A percentile compares a stretch with the other conserved stretches of the same genome.
These are phyloP conservation scores for Goniozus legneri DNA, from an alignment of 1,140 invertebrate species.

Conservation along the genomic window DNA sequence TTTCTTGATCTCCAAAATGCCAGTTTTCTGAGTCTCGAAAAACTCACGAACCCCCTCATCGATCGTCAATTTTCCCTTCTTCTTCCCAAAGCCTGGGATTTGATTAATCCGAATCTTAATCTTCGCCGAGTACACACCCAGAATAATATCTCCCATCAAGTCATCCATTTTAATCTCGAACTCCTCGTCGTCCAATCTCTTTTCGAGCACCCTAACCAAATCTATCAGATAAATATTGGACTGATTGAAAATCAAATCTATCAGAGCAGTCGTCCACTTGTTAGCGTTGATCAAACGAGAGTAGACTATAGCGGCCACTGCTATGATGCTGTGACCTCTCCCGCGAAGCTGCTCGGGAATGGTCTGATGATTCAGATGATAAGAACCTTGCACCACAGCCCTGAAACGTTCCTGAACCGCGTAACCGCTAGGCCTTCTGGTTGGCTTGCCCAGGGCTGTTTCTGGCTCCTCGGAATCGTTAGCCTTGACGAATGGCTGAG, in stretches of 20 bases:
- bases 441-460: conserved; percentile 10
- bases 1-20: conserved; percentile 42
- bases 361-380: conserved; percentile 33
- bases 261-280: conserved; percentile 38
- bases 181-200: conserved; percentile 26
- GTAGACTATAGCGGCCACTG: conserved; percentile 40
- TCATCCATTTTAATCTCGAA: conserved; percentile 39
- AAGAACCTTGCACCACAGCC: conserved; percentile 38
- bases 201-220: conserved; percentile 32
- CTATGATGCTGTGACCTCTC: conserved; percentile 35
- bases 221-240: conserved; percentile 46
- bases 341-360: conserved; percentile 28
- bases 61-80: conserved; percentile 28
- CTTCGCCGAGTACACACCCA: conserved; percentile 45
- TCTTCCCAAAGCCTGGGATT: conserved; percentile 31
- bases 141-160: conserved; percentile 40
- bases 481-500: conserved; percentile 9
- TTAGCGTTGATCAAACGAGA: conserved; percentile 35
- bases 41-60: conserved; percentile 32
- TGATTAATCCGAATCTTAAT: conserved; percentile 39
- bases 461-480: conserved; percentile 11
- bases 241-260: conserved; percentile 49
- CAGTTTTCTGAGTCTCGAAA: conserved; percentile 22
- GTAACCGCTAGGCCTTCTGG: conserved; percentile 33
- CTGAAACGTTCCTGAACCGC: conserved; percentile 25